Evolutionary conservation across 1,140 invertebrate species (phyloP), one percentile per base, ranked within the genome.

Genomic region (Samia ricini): DNA sequence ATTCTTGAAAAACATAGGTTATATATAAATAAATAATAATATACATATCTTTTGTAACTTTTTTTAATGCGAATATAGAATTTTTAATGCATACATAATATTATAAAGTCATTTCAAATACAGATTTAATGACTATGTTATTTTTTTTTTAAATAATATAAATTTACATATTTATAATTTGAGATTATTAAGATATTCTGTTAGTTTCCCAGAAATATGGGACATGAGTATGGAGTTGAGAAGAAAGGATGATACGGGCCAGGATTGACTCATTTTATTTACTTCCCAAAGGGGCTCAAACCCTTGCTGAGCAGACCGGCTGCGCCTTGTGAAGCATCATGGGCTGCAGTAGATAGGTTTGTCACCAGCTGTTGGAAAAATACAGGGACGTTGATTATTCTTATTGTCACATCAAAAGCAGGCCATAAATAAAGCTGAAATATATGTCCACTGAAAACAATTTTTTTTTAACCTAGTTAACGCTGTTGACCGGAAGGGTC

Each of bases 291-390:
- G 20, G 80, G 74, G 10, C 72, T 71, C 7, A 88, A 76, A 0
- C 87, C 85, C 72, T 91, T 91, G 78, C 85, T 85, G 15, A 91
- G 80, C 2, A 90, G 78, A 0, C 81, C 83, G 5, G 82, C 73
- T 2, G 88, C 88, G 21, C 84, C 83, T 19, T 87, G 79, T 1
- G 82, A 75, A 12, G 87, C 89, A 4, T 91, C 87, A 22, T 90
- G 79, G 0, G 81, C 80, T 2, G 81, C 83, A 1, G 77, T 63
- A 0, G 85, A 80, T 2, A 91, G 50, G 66, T 80, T 81, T 19
- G 85, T 69, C 29, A 88, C 74, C 63, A 91, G 62, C 89, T 91
- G 75, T 4, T 1, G 23, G 42, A 59, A 56, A 60, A 20, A 60
- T 36, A 57, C n/a, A n/a, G n/a, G n/a, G n/a, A 18, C 24, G 18